Base-by-base conservation (phyloP, 2,888 invertebrate genomes). In the Andrena dorsata region DNA sequence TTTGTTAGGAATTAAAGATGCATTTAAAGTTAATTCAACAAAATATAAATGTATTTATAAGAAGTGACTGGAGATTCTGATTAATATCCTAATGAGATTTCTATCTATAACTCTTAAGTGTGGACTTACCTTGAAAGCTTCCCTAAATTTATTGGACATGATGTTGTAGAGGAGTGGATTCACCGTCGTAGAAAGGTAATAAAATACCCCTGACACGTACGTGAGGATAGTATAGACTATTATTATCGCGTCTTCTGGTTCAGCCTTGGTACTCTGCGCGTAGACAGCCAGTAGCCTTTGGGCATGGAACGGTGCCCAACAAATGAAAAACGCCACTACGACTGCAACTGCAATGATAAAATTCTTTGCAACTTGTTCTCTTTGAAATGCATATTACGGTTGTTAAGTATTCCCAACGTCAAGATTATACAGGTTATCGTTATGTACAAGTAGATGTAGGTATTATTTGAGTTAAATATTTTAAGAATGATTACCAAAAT, bases 221-320 rank as follows among this genome's bases (percentile, higher is more conserved):
- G 95, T 96, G 32, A 96, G 92, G 2, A 93, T 91, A 56, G 94
- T 94, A 89, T 95, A 95, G 3, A 94, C 91, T 5, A 90, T 90
- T 26, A 94, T 94, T 83, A 95, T 94, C 1, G 94, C 94, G 41
- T 94, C 94, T 32, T 95, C 94, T 0, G 95, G 95, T 68, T 95
- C 94, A 86, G 94, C 91, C 66, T 93, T 94, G 89, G 94, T 94
- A 64, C 94, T 96, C 88, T 95, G 95, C 87, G 95, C 95, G 90
- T 97, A 97, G 77, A 97, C 96, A 0, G 97, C 97, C 92, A 98
- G 95, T 53, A 98, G 95, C 70, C 98, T 95, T 94, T 98, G 98
- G 13, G 98, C 97, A 94, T 98, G 98, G 94, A 98, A 98, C 0
- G 98, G 98, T 5, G 97, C 97, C 97, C 97, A 97, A 94, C 98